Evolutionary conservation across 2,797 vertebrate species (phyloP), one percentile per base, ranked within the genome.

Genomic region (Labeo calbasu): DNA sequence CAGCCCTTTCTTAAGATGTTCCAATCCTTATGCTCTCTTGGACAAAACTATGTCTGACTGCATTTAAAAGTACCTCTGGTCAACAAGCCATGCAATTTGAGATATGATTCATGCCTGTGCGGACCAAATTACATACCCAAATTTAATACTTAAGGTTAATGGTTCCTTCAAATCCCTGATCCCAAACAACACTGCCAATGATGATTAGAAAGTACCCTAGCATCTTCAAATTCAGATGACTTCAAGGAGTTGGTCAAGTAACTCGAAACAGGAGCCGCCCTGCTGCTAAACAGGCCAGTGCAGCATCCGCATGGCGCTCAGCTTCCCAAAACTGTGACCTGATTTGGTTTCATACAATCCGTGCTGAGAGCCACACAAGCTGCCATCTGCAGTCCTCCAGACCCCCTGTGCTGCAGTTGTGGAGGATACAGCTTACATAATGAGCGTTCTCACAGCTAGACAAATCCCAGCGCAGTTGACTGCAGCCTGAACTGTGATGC

Each of bases 371-470:
- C 65, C 40, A 63, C 66, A 21, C 11, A 65, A 19, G 48, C 66
- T 61, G 51, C 63, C 63, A 51, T 83, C 75, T 61, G 86, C 86
- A 86, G 75, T 79, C 81, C 63, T 69, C 66, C 46, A 59, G 71
- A 76, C 71, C 72, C 57, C 69, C 78, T 25, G n/a, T 25, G 68
- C 79, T 71, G 68, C 87, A 85, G 86, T 76, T 77, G 83, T 55
- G 70, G 71, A 88, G 66, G 65, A 75, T 63, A 66, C 72, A 61
- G 73, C 83, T 89, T 89, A 89, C 77, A 87, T 89, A 90, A 89
- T 79, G 70, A 48, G 50, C 82, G 50, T 43, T 32, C 70, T 81
- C 65, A 53, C 79, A 28, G 46, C 57, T 48, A 77, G 61, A 1
- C 76, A 73, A 84, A 84, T 25, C 50, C 21, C 40, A 77, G 68